Conservation (phyloP, 2,797 vertebrate genomes). For the Hybognathus amarus region DNA sequence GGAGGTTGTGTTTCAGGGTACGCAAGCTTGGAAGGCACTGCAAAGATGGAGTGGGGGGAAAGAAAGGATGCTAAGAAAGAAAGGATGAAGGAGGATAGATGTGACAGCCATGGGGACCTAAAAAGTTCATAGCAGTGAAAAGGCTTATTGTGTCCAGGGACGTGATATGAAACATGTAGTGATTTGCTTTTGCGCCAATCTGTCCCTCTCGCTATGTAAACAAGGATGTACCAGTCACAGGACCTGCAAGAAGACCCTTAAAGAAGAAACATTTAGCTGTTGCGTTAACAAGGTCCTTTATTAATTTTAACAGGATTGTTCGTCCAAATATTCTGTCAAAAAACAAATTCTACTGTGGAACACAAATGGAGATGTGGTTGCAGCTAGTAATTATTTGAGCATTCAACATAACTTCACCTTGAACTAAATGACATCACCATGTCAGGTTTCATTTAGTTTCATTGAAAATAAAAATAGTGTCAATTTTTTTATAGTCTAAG, state of each 20-base stretch:
- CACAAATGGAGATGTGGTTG: neutral
- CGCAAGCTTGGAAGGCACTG: conserved; percentile 71
- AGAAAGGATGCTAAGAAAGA: conserved; percentile 65
- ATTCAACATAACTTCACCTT: neutral
- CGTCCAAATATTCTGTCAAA: neutral
- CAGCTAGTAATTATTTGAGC: neutral
- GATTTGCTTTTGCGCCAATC: conserved; percentile 46
- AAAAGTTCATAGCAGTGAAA: conserved; percentile 59
- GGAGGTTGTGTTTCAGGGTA: conserved; percentile 71
- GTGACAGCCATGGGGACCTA: conserved; percentile 73
- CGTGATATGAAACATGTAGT: conserved; percentile 64
- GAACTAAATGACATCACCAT: neutral
- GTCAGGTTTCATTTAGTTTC: neutral
- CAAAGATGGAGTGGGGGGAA: conserved; percentile 71
- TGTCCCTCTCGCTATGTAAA: conserved; percentile 50
- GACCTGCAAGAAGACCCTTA: conserved; percentile 41
- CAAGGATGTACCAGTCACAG: conserved; percentile 55
- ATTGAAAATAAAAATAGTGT: neutral
- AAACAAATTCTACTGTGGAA: neutral
- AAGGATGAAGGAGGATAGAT: conserved; percentile 71
- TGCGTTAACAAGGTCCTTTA: conserved; percentile 1
- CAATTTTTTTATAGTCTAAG: neutral
- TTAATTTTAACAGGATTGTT: neutral
- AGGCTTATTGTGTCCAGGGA: conserved; percentile 58
- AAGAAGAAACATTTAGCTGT: conserved; percentile 9